A percentile compares a stretch with the other conserved stretches of the same genome.
These are phyloP conservation scores for Pterocles burchelli DNA, from an alignment of 2,113 vertebrate genomes.

Conservation along the genomic window DNA sequence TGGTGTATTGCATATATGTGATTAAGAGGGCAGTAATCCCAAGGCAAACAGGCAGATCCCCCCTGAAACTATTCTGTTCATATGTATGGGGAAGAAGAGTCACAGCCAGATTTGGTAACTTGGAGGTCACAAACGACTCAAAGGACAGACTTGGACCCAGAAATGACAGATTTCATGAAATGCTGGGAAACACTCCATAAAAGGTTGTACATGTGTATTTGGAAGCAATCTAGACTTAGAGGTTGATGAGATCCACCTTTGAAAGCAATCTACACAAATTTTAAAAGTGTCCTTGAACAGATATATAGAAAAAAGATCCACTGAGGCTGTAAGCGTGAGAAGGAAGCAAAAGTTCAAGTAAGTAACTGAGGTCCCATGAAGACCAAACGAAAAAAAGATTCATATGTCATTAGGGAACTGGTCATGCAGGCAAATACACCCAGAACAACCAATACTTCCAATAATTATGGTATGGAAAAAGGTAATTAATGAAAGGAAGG, in stretches of 20 bases:
- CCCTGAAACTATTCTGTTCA: neutral
- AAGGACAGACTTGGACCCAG: neutral
- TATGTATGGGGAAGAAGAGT: neutral
- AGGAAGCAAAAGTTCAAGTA: neutral
- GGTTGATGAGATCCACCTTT: neutral
- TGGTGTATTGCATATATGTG: no score
- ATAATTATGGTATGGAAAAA: neutral
- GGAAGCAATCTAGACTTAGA: neutral
- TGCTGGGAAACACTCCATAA: neutral
- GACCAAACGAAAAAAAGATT: accelerated
- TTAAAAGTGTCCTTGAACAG: neutral
- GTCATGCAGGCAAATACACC: neutral
- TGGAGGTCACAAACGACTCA: neutral
- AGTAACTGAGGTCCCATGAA: neutral
- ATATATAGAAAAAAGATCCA: neutral
- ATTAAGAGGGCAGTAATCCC: neutral
- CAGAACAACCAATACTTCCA: neutral
- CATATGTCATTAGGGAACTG: neutral
- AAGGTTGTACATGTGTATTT: neutral
- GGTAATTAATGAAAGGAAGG: neutral
- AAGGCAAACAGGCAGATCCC: neutral
- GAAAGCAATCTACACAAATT: neutral
- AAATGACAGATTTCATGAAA: neutral
- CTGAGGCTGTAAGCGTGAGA: neutral
- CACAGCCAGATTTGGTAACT: neutral